Evolutionary conservation across 1,140 invertebrate species (phyloP), one percentile per base, ranked within the genome.

Genomic region (Nylanderia fulva): DNA sequence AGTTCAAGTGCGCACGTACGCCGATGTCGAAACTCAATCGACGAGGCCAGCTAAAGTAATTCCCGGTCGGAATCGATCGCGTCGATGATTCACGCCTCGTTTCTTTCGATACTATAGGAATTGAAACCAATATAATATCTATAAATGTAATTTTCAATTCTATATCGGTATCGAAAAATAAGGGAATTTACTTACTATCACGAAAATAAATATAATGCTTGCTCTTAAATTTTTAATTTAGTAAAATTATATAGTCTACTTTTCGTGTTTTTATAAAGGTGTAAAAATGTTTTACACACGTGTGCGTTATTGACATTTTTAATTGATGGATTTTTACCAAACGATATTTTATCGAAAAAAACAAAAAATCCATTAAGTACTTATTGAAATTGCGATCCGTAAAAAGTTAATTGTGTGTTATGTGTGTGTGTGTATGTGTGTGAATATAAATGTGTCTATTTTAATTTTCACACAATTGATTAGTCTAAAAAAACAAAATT

Each of bases 1-100:
- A 89, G 84, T 88, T 89, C 60, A 82, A 82, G 27, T 58, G 66
- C 21, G 42, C 77, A 82, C 63, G 36, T 69, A 80, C 36, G 52
- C 24, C 18, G 48, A n/a, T 27, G 27, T 15, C 24, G 33, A 56
- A 82, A 82, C 13, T 82, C 36, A 61, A 4, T 56, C 52, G 36
- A 58, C 18, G 36, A 60, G 36, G n/a, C 56, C 39, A 27, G 24
- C 39, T 7, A 82, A 82, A 82, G 77, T 71, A 82, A 71, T 82
- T 58, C 18, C 24, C n/a, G 18, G 29, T 15, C 29, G 7, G 36
- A 54, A 9, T 52, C 29, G 24, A 42, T 68, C 18, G 48, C 63
- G 1, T 8, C 45, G 15, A 24, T 18, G 33, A 80, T 29, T 5
- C 24, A 39, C 33, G 21, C 11, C 18, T 54, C 18, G 11, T 56